Evolutionary conservation across 1,140 invertebrate species (phyloP).

Genomic region (Whitmania pigra): DNA sequence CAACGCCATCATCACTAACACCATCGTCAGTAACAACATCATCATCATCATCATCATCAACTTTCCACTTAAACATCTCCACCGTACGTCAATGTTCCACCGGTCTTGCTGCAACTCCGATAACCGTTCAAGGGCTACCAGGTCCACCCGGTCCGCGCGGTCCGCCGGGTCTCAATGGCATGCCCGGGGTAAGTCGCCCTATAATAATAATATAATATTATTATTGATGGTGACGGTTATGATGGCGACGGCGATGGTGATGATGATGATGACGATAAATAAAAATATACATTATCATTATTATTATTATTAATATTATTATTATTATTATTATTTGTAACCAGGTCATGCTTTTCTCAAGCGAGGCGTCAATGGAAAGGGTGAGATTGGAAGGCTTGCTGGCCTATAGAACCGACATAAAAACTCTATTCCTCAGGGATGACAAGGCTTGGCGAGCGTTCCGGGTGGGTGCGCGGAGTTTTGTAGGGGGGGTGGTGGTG

Average conservation of each 20-base stretch:
- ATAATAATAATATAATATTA: background rate
- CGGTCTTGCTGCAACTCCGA: background rate
- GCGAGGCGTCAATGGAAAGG: slow-evolving; percentile 18
- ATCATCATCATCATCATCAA: background rate
- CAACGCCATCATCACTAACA: background rate
- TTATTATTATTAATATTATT: too few relatives aligned
- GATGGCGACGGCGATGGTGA: background rate
- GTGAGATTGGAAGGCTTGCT: slow-evolving; percentile 22
- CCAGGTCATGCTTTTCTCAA: slow-evolving; percentile 22
- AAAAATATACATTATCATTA: background rate
- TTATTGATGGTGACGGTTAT: background rate
- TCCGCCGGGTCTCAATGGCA: background rate
- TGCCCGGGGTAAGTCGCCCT: background rate
- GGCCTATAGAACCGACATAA: slow-evolving; percentile 22
- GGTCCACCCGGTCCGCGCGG: background rate
- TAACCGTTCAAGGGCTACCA: background rate
- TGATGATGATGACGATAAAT: slow-evolving; percentile 2
- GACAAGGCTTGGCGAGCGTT: slow-evolving; percentile 22
- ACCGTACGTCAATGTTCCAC: background rate
- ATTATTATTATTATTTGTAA: background rate
- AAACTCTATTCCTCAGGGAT: slow-evolving; percentile 23
- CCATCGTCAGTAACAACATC: background rate
- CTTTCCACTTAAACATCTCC: background rate
- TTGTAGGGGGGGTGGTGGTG: too few relatives aligned
- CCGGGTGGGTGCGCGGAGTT: background rate